Conservation (phyloP, 2,888 invertebrate genomes). For the Cephus spinipes region DNA sequence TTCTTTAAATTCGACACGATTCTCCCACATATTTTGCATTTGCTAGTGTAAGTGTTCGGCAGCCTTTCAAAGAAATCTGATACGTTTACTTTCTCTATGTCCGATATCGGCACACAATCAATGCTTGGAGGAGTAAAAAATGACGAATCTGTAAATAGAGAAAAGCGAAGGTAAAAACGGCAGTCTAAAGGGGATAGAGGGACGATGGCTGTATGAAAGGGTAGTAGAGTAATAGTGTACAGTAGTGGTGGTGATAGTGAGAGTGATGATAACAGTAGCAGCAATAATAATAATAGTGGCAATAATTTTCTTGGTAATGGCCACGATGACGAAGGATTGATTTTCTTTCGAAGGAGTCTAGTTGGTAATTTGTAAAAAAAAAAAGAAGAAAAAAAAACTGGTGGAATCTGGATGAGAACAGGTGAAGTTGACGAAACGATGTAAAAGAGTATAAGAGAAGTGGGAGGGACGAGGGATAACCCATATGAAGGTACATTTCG, state of each 20-base stretch:
- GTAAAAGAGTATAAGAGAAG: neutral
- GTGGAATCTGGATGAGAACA: neutral
- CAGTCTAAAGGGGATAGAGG: conserved; percentile 21
- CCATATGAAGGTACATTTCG: neutral
- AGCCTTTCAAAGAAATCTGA: conserved; percentile 52
- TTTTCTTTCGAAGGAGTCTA: conserved; percentile 8
- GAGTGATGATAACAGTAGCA: neutral
- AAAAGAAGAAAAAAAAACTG: neutral
- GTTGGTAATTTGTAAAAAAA: neutral
- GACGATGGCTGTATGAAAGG: conserved; percentile 19
- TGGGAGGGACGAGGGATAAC: neutral
- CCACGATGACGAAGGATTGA: neutral
- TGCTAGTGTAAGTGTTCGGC: conserved; percentile 47
- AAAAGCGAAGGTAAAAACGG: conserved; percentile 34
- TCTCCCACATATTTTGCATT: conserved; percentile 60
- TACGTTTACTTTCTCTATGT: conserved; percentile 48
- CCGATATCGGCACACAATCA: conserved; percentile 48
- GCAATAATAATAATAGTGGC: neutral
- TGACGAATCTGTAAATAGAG: conserved; percentile 58
- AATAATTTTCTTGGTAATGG: neutral
- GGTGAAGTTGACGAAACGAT: neutral
- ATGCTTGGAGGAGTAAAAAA: conserved; percentile 51
- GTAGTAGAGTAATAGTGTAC: conserved; percentile 9
- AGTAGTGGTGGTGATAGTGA: neutral
- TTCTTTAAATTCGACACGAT: conserved; percentile 59